Evolutionary conservation across 2,888 invertebrate species (phyloP).

Genomic region (Tromatobia lineatoria): DNA sequence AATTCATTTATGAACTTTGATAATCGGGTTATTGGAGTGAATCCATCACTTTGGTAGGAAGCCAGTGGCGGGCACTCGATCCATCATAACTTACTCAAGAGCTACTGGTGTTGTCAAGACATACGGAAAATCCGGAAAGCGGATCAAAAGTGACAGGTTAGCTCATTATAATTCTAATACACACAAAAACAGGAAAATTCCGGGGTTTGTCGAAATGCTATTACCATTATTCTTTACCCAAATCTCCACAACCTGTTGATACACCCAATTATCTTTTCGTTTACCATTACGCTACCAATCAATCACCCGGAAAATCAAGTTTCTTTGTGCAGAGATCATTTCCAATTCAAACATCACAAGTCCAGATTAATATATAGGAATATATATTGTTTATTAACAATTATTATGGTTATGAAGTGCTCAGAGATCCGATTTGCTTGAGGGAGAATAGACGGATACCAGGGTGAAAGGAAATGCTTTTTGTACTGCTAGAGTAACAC

Average conservation of each 20-base stretch:
- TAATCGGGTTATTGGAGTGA: constrained; percentile 12
- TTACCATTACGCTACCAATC: background rate
- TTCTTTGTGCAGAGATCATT: background rate
- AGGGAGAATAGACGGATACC: too few species aligned
- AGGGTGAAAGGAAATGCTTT: too few species aligned
- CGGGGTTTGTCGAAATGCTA: background rate
- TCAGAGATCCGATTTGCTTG: too few species aligned
- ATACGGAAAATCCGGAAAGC: constrained; percentile 4
- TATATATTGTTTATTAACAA: too few species aligned
- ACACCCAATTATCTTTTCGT: too few species aligned
- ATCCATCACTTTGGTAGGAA: constrained; percentile 52
- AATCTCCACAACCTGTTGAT: too few species aligned
- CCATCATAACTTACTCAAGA: constrained; percentile 43
- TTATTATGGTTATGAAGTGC: too few species aligned
- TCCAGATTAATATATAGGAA: background rate
- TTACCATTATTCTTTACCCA: background rate
- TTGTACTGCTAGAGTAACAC: too few species aligned
- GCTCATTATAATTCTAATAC: constrained; percentile 44
- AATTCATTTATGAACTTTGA: constrained; percentile 48
- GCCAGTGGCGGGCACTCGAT: constrained; percentile 43
- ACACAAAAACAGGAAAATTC: too few species aligned
- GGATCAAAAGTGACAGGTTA: constrained; percentile 16
- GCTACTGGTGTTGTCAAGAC: background rate
- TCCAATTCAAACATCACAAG: background rate
- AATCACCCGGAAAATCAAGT: background rate